A percentile compares a stretch with the other conserved stretches of the same genome.
These are phyloP conservation scores for Petrosia ficiformis DNA, from an alignment of 37 sponge, comb jelly and placozoan genomes.

Conservation along the genomic window DNA sequence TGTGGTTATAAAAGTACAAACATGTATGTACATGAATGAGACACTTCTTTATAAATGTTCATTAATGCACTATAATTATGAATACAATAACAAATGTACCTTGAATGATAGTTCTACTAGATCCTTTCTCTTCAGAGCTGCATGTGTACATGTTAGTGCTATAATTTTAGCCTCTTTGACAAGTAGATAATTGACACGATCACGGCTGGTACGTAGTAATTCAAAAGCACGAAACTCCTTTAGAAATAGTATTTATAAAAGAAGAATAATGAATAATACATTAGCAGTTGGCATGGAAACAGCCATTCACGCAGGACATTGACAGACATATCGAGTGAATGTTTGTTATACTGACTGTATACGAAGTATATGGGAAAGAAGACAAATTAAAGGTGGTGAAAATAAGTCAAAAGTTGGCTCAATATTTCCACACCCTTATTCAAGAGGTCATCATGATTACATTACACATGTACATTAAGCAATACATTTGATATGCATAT, in stretches of 20 bases:
- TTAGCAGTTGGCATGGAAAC: not conserved
- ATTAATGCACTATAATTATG: not conserved
- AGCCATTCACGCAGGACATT: not conserved
- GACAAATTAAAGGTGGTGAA: too few relatives aligned
- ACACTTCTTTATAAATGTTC: too few relatives aligned
- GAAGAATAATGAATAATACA: not conserved
- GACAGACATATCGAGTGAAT: not conserved
- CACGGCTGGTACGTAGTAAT: constrained; percentile 83
- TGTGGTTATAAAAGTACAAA: not conserved
- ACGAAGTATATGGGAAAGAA: too few relatives aligned
- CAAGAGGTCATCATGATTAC: too few relatives aligned
- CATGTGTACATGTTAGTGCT: constrained; percentile 99
- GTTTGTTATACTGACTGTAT: too few relatives aligned
- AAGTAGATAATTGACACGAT: constrained; percentile 94
- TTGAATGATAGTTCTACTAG: constrained; percentile 95
- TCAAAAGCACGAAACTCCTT: constrained; percentile 96
- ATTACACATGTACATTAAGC: too few relatives aligned
- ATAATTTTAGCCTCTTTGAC: constrained; percentile 95
- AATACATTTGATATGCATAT: too few relatives aligned
- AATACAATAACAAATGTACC: constrained; percentile 24
- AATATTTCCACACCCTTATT: too few relatives aligned
- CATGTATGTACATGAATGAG: not conserved
- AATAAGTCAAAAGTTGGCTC: too few relatives aligned
- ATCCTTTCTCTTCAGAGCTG: constrained; percentile 93
- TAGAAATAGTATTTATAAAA: not conserved